Percentiles rank a stretch among this genome's conserved stretches.
Conservation (phyloP, 2,113 vertebrate genomes). For the Macrotus californicus region DNA sequence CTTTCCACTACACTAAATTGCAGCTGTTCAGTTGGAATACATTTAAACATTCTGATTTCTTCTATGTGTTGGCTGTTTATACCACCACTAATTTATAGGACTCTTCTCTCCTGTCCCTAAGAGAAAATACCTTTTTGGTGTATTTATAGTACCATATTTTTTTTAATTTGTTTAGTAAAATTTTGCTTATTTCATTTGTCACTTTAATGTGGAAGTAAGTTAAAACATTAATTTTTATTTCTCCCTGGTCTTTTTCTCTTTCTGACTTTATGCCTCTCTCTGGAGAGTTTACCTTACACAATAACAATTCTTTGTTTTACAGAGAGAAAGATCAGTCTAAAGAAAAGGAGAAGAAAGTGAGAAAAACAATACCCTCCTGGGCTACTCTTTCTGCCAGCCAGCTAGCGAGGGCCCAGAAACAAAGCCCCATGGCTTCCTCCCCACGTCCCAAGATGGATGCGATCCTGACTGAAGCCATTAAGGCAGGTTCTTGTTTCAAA, state of each 20-base stretch:
- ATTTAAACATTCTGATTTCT: neutral
- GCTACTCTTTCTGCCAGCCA: conserved; percentile 91
- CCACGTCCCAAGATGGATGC: conserved; percentile 94
- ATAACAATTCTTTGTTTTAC: conserved; percentile 61
- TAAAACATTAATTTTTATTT: conserved; percentile 10
- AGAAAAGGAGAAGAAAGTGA: conserved; percentile 95
- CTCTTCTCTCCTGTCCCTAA: neutral
- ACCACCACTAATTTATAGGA: neutral
- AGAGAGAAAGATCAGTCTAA: conserved; percentile 92
- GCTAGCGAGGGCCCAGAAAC: conserved; percentile 88
- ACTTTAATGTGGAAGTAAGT: neutral
- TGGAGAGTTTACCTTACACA: conserved; percentile 39
- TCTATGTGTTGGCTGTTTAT: neutral
- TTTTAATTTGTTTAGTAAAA: neutral
- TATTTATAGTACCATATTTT: neutral
- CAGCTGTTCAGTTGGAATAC: neutral
- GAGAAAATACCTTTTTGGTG: neutral
- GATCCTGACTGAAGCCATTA: conserved; percentile 93
- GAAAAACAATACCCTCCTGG: conserved; percentile 95
- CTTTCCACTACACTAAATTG: neutral
- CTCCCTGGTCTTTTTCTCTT: neutral
- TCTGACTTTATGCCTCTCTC: conserved; percentile 35
- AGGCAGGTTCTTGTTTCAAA: conserved; percentile 79
- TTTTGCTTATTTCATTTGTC: neutral
- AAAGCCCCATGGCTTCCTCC: conserved; percentile 85